Base-by-base conservation (phyloP, 2,797 vertebrate species). In the Anisognathus igniventris region DNA sequence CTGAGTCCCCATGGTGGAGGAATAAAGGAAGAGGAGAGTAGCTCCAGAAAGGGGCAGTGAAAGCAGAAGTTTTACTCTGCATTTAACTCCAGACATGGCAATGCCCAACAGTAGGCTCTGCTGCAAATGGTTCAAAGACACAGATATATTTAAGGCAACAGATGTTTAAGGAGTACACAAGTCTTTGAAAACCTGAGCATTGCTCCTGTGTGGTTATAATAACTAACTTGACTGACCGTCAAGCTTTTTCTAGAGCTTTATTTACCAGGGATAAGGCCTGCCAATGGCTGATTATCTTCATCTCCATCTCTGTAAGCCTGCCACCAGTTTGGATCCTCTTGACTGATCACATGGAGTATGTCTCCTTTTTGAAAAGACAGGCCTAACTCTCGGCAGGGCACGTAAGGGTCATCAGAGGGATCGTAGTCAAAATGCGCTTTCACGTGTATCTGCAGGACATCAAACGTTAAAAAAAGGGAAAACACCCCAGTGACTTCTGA, bases 271-370 rank as follows among this genome's bases (percentile, higher is more conserved):
- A 99, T 97, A 27, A 99, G 99, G 68, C 99, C 99, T 72, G 99
- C 99, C 64, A 99, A 96, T 22, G 99, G 99, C 84, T 99, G 99
- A 95, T 99, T 99, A 95, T 99, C 99, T 97, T 99, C 99, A 48
- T 99, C 99, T 42, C 99, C 99, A 40, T 99, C 99, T 97, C 99
- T 98, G 97, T 99, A 99, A 77, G 99, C 99, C 96, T 99, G 99
- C 99, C 99, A 99, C 99, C 99, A 99, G 97, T 98, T 99, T 91
- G 99, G 98, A 97, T 99, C 99, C 64, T 99, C 99, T 96, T 99
- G 99, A 96, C 99, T 99, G 95, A 99, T 99, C 67, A 99, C 98
- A 68, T 99, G 99, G 61, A 99, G 99, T 95, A 99, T 99, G 97
- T 99, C 99, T 48, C 99, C 99, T 91, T 99, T 99, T 96, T 99